These are phyloP conservation scores for Linhomoeus sp. DNA, from an alignment of 2,888 invertebrate species.

Conservation along the genomic window DNA sequence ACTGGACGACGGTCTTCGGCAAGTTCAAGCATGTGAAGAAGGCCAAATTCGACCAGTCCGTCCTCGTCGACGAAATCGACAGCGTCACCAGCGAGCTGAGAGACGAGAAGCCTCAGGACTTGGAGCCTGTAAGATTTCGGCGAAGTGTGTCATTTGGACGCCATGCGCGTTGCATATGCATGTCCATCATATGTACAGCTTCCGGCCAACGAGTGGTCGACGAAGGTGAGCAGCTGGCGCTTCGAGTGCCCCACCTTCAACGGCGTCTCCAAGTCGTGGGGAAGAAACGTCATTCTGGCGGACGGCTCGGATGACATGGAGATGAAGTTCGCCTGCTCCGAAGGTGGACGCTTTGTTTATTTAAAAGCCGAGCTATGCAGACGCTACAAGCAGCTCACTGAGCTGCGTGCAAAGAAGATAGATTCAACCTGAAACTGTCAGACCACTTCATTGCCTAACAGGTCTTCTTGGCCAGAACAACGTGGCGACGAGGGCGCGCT, in stretches of 20 bases:
- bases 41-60: not conserved
- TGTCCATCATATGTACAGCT: no score
- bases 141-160: no score
- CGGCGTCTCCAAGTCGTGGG: not conserved
- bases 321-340: not conserved
- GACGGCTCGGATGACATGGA: conserved; percentile 1
- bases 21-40: not conserved
- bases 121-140: not conserved
- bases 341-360: no score
- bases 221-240: not conserved
- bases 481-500: not conserved
- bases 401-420: not conserved
- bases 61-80: not conserved
- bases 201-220: not conserved
- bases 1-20: not conserved
- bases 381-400: no score
- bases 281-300: not conserved
- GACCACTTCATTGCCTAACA: not conserved
- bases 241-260: not conserved
- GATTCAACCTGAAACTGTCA: no score
- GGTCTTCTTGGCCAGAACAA: not conserved
- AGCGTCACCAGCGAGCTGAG: not conserved
- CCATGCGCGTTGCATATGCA: no score
- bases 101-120: not conserved
- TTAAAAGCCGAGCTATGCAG: no score